Base-by-base conservation (phyloP, 1,140 invertebrate genomes). In the Drosophila malerkotliana region DNA sequence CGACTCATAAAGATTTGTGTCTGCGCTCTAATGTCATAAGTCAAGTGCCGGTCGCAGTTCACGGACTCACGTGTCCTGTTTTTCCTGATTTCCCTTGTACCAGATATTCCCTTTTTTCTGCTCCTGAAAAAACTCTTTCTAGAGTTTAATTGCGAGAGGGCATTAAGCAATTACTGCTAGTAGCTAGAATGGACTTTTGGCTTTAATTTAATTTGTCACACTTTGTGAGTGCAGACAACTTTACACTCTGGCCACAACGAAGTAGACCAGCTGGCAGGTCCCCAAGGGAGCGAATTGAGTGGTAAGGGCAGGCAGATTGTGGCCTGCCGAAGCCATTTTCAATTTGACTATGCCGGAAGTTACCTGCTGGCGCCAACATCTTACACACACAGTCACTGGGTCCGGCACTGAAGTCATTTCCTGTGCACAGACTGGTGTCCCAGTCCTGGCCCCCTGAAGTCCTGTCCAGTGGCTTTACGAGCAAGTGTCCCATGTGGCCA, bases 191-290 rank as follows among this genome's bases (percentile, higher is more conserved):
- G 74, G 77, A 75, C 87, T 83, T 87, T 90, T 87, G 80, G 74
- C 88, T 88, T 84, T 90, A 90, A 90, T 90, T 90, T 87, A 90
- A 90, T 90, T 90, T 90, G 88, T 90, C 89, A 90, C 88, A 90
- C 88, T 90, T 90, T 90, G 62, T 77, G 79, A 84, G 77, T 77
- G 73, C 76, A 78, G 68, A 76, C 64, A 82, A 90, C 87, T 90
- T 90, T 90, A 78, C 87, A 90, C 87, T 80, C 76, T 69, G 60
- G 83, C 88, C 88, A 52, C 88, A 90, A 62, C 51, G 80, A 90
- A 90, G 76, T 84, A 64, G 83, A 75, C 66, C 82, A 85, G 82
- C 82, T 80, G 75, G 57, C 47, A 41, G 56, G 67, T 44, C 41
- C 49, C 68, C 61, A 24, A 47, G 48, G 67, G 51, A 48, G 24